A percentile compares a stretch with the other conserved stretches of the same genome.
Conservation (phyloP, 2,113 vertebrate species). For the Calidris pugnax region DNA sequence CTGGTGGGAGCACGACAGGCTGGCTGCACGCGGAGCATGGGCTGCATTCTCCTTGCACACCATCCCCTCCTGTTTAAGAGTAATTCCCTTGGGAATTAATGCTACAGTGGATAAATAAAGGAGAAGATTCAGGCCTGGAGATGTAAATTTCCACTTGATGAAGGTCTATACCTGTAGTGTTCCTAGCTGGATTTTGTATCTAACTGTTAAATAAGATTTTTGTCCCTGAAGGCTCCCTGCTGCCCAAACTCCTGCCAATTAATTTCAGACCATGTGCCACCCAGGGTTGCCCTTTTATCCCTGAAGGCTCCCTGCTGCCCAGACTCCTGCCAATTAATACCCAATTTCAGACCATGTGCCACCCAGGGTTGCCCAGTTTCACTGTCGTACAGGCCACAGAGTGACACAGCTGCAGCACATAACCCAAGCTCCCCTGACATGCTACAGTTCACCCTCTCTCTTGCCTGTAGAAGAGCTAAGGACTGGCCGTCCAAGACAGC, state of each 20-base stretch:
- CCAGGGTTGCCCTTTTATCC: neutral
- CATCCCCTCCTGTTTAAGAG: neutral
- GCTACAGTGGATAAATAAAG: neutral
- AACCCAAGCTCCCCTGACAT: neutral
- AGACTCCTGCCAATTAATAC: neutral
- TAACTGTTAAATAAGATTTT: neutral
- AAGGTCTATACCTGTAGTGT: neutral
- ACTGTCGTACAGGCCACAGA: neutral
- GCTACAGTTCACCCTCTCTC: neutral
- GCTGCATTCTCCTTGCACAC: neutral
- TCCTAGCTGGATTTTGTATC: neutral
- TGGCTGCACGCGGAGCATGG: neutral
- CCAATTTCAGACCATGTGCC: neutral
- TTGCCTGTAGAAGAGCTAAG: neutral
- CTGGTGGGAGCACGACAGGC: neutral
- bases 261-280: neutral
- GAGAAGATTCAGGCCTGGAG: neutral
- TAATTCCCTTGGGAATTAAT: constrained; percentile 49
- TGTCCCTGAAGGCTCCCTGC: neutral
- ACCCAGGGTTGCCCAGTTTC: neutral
- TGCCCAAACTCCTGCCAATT: neutral
- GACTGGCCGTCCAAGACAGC: neutral
- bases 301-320: too few species aligned
- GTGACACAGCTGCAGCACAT: neutral
- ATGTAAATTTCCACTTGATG: neutral